phyloP scores from a whole-genome alignment of 2,888 invertebrate species.

The Villa cingulata region DNA sequence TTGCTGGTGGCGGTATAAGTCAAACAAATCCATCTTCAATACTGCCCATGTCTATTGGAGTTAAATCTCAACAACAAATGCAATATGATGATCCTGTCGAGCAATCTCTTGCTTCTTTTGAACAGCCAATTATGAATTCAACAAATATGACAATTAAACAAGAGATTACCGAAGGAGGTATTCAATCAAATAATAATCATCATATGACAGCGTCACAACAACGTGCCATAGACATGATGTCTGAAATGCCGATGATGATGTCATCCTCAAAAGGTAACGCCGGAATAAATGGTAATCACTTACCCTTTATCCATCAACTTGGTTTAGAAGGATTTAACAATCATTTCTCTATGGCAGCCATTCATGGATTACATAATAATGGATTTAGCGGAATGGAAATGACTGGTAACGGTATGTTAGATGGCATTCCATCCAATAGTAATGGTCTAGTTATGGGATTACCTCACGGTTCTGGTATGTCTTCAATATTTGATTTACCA shows the following conservation, averaged over 20 bases:
- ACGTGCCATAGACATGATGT: slow-evolving; percentile 35
- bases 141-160: slow-evolving; percentile 33
- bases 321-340: slow-evolving; percentile 24
- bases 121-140: slow-evolving; percentile 42
- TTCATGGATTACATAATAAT: slow-evolving; percentile 15
- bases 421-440: slow-evolving; percentile 21
- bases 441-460: slow-evolving; percentile 28
- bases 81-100: slow-evolving; percentile 50
- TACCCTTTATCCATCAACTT: slow-evolving; percentile 26
- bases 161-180: slow-evolving; percentile 20
- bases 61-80: slow-evolving; percentile 30
- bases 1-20: slow-evolving; percentile 1
- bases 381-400: slow-evolving; percentile 13
- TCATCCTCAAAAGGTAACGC: slow-evolving; percentile 18
- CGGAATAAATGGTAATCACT: slow-evolving; percentile 31
- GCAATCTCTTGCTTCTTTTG: slow-evolving; percentile 54
- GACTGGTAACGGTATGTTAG: slow-evolving; percentile 11
- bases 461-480: slow-evolving; percentile 14
- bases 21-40: slow-evolving; percentile 9
- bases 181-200: slow-evolving; percentile 20
- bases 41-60: slow-evolving; percentile 14
- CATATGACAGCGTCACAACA: too few relatives aligned
- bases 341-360: slow-evolving; percentile 22
- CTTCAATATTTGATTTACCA: slow-evolving; percentile 27
- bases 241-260: slow-evolving; percentile 18